These are phyloP conservation scores for Hemistola chrysoprasaria DNA, from an alignment of 2,888 invertebrate genomes.

Conservation along the genomic window DNA sequence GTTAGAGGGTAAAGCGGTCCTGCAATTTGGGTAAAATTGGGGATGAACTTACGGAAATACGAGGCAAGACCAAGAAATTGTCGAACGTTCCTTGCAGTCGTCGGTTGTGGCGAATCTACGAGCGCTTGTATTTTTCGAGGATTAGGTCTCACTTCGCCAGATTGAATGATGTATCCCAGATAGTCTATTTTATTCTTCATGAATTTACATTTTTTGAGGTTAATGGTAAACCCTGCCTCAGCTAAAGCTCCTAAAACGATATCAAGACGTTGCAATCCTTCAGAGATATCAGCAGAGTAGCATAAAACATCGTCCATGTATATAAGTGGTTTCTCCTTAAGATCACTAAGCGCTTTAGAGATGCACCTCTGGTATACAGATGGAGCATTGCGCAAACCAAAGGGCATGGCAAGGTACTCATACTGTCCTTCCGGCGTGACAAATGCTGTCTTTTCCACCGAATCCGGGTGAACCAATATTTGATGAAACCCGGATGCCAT, in stretches of 20 bases:
- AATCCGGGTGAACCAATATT: conserved; percentile 26
- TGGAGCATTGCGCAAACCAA: conserved; percentile 29
- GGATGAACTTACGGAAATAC: conserved; percentile 24
- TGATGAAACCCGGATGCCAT: conserved; percentile 36
- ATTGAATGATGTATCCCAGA: conserved; percentile 23
- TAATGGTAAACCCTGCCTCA: conserved; percentile 29
- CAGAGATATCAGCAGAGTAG: conserved; percentile 4
- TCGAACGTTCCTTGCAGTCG: conserved; percentile 24
- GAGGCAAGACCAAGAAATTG: conserved; percentile 25
- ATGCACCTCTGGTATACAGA: conserved; percentile 28
- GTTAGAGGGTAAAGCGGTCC: conserved; percentile 35
- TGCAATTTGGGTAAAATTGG: conserved; percentile 21
- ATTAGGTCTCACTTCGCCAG: conserved; percentile 29
- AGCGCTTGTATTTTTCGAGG: conserved; percentile 28
- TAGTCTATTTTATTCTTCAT: conserved; percentile 27
- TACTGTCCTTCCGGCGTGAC: conserved; percentile 24
- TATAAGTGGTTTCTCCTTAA: conserved; percentile 19
- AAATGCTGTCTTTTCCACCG: conserved; percentile 24
- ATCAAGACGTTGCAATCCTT: conserved; percentile 25
- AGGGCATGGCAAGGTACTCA: conserved; percentile 31
- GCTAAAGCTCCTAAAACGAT: conserved; percentile 15
- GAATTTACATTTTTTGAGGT: conserved; percentile 29
- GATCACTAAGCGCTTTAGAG: conserved; percentile 17
- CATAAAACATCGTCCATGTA: conserved; percentile 31
- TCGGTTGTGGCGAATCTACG: conserved; percentile 17